Conservation (phyloP, 2,888 invertebrate genomes). For the Lycophotia porphyrea region DNA sequence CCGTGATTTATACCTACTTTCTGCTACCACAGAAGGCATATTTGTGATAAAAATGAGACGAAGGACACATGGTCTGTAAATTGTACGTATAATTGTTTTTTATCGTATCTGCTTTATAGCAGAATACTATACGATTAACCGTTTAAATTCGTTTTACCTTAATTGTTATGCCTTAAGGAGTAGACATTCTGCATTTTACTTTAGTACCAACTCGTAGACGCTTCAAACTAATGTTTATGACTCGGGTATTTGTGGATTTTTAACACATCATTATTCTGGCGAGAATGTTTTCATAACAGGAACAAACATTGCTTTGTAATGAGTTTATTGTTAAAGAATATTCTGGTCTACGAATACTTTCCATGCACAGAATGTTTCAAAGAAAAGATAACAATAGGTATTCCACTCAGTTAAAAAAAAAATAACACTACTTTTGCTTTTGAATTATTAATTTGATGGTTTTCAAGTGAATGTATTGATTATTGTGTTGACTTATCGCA, state of each 20-base stretch:
- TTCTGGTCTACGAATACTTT: constrained; percentile 23
- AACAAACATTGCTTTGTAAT: constrained; percentile 37
- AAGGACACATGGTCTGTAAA: no score
- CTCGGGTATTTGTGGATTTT: constrained; percentile 46
- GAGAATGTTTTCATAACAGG: constrained; percentile 39
- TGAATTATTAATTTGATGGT: not conserved
- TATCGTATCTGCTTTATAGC: no score
- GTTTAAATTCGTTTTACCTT: not conserved
- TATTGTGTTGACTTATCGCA: not conserved
- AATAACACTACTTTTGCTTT: not conserved
- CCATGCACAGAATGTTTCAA: not conserved
- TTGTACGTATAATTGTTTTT: no score
- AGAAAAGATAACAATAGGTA: not conserved
- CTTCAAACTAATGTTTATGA: constrained; percentile 47
- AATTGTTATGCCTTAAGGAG: not conserved
- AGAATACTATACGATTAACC: no score
- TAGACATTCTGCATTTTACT: constrained; percentile 11
- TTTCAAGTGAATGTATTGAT: not conserved
- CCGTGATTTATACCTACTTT: no score
- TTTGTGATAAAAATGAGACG: no score
- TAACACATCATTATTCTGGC: constrained; percentile 45
- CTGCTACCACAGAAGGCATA: no score
- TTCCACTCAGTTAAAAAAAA: not conserved
- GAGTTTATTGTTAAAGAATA: constrained; percentile 38
- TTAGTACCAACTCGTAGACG: not conserved